phyloP scores from a whole-genome alignment of 2,888 invertebrate genomes.

The Apotomis capreana region DNA sequence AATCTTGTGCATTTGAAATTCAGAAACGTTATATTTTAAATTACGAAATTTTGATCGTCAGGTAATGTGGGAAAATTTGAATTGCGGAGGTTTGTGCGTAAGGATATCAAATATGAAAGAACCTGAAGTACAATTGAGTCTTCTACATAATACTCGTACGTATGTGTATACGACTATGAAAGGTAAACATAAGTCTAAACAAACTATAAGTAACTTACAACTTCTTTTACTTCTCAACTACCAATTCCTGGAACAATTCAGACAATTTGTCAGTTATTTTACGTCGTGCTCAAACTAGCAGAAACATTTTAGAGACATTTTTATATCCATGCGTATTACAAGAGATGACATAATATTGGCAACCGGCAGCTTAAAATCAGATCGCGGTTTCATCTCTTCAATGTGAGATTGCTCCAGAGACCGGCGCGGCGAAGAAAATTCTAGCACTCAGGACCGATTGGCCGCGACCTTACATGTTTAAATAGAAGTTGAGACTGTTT shows the following conservation, averaged over 20 bases:
- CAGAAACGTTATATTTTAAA: slow-evolving; percentile 5
- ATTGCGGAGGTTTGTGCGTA: neutral
- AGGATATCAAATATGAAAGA: neutral
- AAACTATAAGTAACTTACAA: no score
- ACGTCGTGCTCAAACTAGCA: neutral
- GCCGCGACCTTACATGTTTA: neutral
- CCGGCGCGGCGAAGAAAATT: slow-evolving; percentile 51
- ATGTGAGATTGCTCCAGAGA: slow-evolving; percentile 69
- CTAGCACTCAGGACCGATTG: neutral
- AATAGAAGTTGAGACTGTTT: neutral
- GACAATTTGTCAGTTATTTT: neutral
- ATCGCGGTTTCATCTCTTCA: slow-evolving; percentile 54
- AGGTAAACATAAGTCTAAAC: no score
- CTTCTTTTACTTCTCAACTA: no score
- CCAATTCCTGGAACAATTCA: neutral
- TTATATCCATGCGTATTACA: slow-evolving; percentile 13
- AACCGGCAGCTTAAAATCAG: slow-evolving; percentile 21
- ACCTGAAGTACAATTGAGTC: neutral
- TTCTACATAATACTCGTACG: no score
- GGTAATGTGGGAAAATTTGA: slow-evolving; percentile 1
- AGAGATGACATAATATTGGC: slow-evolving; percentile 26
- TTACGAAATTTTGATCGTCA: neutral
- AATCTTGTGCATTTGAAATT: slow-evolving; percentile 17
- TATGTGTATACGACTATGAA: no score
- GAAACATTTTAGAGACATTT: slow-evolving; percentile 5